Conservation (phyloP, 2,888 invertebrate genomes). For the Melolontha melolontha region DNA sequence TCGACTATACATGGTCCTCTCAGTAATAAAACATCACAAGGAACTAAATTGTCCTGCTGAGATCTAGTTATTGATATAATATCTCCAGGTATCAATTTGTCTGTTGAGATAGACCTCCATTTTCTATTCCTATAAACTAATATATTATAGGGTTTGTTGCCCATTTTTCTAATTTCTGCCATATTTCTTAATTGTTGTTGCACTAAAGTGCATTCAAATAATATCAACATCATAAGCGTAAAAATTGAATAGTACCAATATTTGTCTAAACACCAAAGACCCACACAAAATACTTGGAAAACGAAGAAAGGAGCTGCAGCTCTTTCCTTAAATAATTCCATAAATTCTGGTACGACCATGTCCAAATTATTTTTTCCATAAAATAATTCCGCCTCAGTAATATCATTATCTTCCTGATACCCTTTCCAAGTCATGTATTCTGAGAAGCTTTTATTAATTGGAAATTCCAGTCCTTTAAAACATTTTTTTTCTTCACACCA, state of each 20-base stretch:
- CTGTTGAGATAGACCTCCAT: conserved; percentile 88
- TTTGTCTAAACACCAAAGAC: conserved; percentile 98
- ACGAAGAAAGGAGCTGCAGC: conserved; percentile 99
- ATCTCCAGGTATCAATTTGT: conserved; percentile 95
- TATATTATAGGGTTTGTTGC: conserved; percentile 94
- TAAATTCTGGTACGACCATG: conserved; percentile 95
- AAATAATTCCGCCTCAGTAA: conserved; percentile 79
- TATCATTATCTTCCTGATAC: conserved; percentile 83
- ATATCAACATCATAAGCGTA: conserved; percentile 93
- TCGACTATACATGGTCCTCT: conserved; percentile 98
- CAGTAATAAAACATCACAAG: conserved; percentile 94
- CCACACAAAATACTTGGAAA: conserved; percentile 99
- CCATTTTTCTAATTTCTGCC: conserved; percentile 99
- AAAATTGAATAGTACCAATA: conserved; percentile 99
- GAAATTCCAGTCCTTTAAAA: conserved; percentile 89
- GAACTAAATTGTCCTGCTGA: conserved; percentile 90
- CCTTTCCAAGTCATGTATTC: conserved; percentile 89
- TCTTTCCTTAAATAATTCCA: conserved; percentile 95
- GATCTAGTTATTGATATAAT: conserved; percentile 93
- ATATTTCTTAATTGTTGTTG: conserved; percentile 98
- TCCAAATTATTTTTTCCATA: conserved; percentile 91
- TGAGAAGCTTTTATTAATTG: conserved; percentile 76
- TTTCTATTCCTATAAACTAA: conserved; percentile 90
- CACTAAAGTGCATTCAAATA: conserved; percentile 94
- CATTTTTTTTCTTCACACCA: conserved; percentile 86